Evolutionary conservation across 2,888 invertebrate species (phyloP), one percentile per base, ranked within the genome.

Genomic region (Cabera pusaria): DNA sequence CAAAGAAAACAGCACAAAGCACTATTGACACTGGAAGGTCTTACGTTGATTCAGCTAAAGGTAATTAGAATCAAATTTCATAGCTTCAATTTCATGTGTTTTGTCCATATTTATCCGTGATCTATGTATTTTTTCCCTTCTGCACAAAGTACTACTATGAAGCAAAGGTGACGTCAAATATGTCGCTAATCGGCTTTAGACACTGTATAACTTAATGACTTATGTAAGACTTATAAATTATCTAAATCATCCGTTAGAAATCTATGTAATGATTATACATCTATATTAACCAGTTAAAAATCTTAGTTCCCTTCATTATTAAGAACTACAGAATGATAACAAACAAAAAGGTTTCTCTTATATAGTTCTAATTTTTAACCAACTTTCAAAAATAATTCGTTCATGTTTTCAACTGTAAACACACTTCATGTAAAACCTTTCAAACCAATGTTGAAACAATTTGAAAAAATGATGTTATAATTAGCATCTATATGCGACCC

Each of bases 1-100:
- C 86, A 49, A 87, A 81, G 64, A 83, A 82, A 63, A 71, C 79
- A 6, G 83, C 87, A 18, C 81, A 84, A 52, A 70, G 69, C 40
- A 79, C 87, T 16, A 52, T 75, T 43, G 80, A 81, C 32, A 68
- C 66, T 39, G 75, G 79, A 39, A 78, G 72, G 59, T 52, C 63
- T 2, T 77, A 75, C 52, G 70, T 82, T 29, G 76, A 66, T 40
- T 66, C 73, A 18, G 76, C 79, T 18, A 82, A 77, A 80, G 81
- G 82, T 83, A 34, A 33, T 6, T 6, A 14, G 16, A 22, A 1
- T 8, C 1, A 76, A 67, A 35, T 26, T 11, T 14, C 29, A 11
- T 26, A 1, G 9, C n/a, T n/a, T n/a, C n/a, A 19, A 33, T 26
- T 43, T 43, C 28, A 2, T 22, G 12, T 41, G 12, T n/a, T 33